Base-by-base conservation (phyloP, 2,888 invertebrate species). In the Pharmacophagus antenor region DNA sequence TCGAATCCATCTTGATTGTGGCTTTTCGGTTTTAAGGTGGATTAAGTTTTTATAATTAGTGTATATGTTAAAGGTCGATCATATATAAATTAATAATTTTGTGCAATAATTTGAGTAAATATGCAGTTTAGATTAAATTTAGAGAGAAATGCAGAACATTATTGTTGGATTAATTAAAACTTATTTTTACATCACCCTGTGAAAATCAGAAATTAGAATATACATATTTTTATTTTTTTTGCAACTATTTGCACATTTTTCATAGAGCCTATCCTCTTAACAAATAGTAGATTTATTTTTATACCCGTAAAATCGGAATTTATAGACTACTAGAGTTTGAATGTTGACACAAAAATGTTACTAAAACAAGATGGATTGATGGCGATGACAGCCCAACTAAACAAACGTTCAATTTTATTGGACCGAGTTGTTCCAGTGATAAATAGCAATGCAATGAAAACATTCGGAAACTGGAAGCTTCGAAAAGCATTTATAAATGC, bases 341-440 rank as follows among this genome's bases (percentile, higher is more conserved):
- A n/a, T 31, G 46, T 10, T 22, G 47, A 47, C n/a, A n/a, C n/a
- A 55, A 47, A 54, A 55, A 23, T 23, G 47, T 55, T 17, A 55
- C 47, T 55, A 31, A 47, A 55, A 55, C 55, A 47, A 55, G 47
- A 55, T 55, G 27, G 55, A 55, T 55, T 44, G 5, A 27, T 25
- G 15, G 21, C 12, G 55, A 31, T 55, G 59, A 51, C 50, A 48
- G 52, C 41, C 61, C 51, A 57, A 50, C 57, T 58, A 62, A 62
- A 58, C 63, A 63, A 63, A 50, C 44, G 62, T 25, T 56, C 44
- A 53, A 48, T 5, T 47, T 10, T 47, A 55, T 47, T 55, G 55
- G n/a, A 7, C 22, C 55, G 44, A 20, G n/a, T 15, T 47, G 46
- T 47, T 55, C 27, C n/a, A 22, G 44, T 47, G 27, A 55, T 47